Conservation (phyloP, 37 sponge, comb jelly and placozoan genomes). For the Geodia barretti region DNA sequence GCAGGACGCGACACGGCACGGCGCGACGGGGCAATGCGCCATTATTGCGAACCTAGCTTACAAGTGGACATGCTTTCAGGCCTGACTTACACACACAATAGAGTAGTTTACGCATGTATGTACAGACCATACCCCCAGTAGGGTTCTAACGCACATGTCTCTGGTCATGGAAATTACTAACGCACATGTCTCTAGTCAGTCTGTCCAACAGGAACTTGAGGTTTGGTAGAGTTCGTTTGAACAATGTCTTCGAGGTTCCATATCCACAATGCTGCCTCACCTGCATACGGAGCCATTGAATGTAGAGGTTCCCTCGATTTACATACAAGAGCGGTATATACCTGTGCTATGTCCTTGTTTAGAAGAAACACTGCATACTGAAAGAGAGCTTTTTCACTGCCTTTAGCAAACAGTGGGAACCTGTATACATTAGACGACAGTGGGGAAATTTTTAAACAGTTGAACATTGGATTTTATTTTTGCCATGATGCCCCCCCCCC, state of each 20-base stretch:
- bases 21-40: too few species aligned
- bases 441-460: too few species aligned
- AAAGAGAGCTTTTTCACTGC: conserved; percentile 52
- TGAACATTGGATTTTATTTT: not conserved
- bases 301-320: not conserved
- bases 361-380: conserved; percentile 54
- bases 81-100: too few species aligned
- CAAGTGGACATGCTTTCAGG: too few species aligned
- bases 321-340: not conserved
- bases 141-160: too few species aligned
- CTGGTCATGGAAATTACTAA: too few species aligned
- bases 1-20: too few species aligned
- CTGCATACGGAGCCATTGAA: conserved; percentile 8
- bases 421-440: conserved; percentile 13
- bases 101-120: too few species aligned
- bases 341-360: conserved; percentile 59
- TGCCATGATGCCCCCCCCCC: not conserved
- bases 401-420: conserved; percentile 63
- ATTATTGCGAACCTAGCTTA: too few species aligned
- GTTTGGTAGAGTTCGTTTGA: conserved; percentile 47
- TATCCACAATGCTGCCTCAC: conserved; percentile 58
- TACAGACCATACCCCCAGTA: too few species aligned
- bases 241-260: conserved; percentile 25
- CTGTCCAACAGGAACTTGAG: conserved; percentile 54
- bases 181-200: conserved; percentile 29